Conservation (phyloP, 2,888 invertebrate species). For the Nephrotoma guestfalica region DNA sequence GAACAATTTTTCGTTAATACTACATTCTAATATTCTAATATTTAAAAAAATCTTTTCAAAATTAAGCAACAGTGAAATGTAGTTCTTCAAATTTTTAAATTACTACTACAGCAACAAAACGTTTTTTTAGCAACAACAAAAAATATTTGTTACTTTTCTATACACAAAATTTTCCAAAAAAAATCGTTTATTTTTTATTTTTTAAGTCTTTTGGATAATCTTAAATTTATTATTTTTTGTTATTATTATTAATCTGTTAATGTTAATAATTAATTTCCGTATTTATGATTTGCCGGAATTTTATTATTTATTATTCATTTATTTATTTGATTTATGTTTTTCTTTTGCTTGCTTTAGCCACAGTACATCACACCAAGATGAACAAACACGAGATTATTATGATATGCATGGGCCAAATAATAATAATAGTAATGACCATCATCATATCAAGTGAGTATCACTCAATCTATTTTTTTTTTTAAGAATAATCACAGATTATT, state of each 20-base stretch:
- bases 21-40: background rate
- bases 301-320: slow-evolving; percentile 3
- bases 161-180: background rate
- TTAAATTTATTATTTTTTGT: background rate
- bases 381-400: slow-evolving; percentile 21
- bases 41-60: background rate
- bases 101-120: background rate
- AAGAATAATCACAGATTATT: background rate
- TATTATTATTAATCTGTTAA: slow-evolving; percentile 10
- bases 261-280: slow-evolving; percentile 9
- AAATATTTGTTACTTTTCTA: background rate
- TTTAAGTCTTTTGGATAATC: background rate
- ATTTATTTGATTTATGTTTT: slow-evolving; percentile 6
- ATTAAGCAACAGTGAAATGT: background rate
- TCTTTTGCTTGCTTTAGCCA: slow-evolving; percentile 21
- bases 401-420: slow-evolving; percentile 21
- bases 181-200: background rate
- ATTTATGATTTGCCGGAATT: background rate
- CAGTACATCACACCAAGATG: slow-evolving; percentile 19
- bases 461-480: background rate
- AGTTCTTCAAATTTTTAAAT: background rate
- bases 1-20: background rate
- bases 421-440: slow-evolving; percentile 7
- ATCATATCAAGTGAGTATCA: slow-evolving; percentile 21
- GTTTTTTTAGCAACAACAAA: background rate